Conservation (phyloP, 2,888 invertebrate genomes). For the Netelia inedita region DNA sequence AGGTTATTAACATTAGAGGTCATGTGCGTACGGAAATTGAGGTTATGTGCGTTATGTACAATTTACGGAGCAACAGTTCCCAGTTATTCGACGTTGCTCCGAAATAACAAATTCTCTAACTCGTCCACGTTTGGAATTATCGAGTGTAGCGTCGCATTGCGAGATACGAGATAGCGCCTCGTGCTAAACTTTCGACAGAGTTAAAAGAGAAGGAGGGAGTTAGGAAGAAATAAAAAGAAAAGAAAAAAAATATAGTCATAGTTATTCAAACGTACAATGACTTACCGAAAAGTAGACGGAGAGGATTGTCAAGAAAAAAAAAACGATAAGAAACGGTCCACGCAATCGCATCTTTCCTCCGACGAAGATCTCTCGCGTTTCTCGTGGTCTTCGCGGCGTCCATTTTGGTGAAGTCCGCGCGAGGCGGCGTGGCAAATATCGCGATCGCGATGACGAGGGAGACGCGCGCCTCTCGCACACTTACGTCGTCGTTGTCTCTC, state of each 20-base stretch:
- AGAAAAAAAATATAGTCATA: neutral
- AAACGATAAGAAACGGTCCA: neutral
- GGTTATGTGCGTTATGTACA: neutral
- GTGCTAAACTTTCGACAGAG: neutral
- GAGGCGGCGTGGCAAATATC: slow-evolving; percentile 58
- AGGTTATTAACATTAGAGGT: no score
- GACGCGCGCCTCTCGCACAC: slow-evolving; percentile 33
- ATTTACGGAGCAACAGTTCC: neutral
- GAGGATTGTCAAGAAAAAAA: neutral
- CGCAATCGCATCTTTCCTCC: neutral
- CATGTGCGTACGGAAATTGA: no score
- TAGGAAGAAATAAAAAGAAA: no score
- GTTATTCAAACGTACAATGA: neutral
- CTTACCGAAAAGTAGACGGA: slow-evolving; percentile 47
- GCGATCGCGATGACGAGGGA: slow-evolving; percentile 48
- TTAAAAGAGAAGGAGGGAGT: no score
- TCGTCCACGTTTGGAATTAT: neutral
- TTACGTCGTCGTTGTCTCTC: neutral
- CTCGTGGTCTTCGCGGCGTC: slow-evolving; percentile 59
- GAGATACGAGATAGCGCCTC: neutral
- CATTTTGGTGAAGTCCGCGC: slow-evolving; percentile 65
- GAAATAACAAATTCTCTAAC: neutral
- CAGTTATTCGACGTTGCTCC: neutral
- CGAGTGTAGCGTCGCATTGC: neutral
- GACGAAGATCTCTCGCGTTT: slow-evolving; percentile 19